A percentile compares a stretch with the other conserved stretches of the same genome.
These are phyloP conservation scores for Pantherophis guttatus DNA, from an alignment of 2,113 vertebrate species.

Conservation along the genomic window DNA sequence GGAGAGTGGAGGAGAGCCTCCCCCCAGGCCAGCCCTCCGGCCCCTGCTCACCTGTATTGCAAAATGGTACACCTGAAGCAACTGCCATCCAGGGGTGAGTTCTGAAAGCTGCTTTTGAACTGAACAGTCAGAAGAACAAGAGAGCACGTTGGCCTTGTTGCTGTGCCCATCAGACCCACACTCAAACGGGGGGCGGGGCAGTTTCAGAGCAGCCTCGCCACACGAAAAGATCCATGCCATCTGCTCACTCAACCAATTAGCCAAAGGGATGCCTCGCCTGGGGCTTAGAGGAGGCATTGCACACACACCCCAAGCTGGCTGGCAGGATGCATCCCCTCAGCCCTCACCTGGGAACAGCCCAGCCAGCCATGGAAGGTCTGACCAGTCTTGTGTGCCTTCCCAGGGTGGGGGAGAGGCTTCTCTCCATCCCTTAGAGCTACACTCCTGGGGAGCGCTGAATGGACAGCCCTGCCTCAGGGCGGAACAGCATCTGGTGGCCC, in stretches of 20 bases:
- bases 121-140: conserved; percentile 52
- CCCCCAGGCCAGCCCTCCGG: neutral
- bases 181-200: neutral
- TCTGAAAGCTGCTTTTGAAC: conserved; percentile 78
- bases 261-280: neutral
- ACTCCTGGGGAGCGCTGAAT: neutral
- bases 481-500: neutral
- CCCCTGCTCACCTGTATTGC: conserved; percentile 76
- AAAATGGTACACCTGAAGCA: conserved; percentile 79
- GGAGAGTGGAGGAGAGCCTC: neutral
- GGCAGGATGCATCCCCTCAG: neutral
- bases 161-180: neutral
- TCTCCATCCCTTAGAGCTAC: neutral
- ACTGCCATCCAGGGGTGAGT: conserved; percentile 75
- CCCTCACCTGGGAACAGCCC: neutral
- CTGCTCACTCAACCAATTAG: neutral
- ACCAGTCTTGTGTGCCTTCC: neutral
- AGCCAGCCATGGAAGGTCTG: neutral
- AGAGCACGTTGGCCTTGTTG: neutral
- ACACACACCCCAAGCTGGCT: neutral
- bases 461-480: neutral
- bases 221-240: neutral
- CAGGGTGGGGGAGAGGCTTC: neutral
- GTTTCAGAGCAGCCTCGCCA: neutral
- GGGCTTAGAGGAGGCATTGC: neutral